Base-by-base conservation (phyloP, 1,140 invertebrate genomes). In the Wasmannia auropunctata region DNA sequence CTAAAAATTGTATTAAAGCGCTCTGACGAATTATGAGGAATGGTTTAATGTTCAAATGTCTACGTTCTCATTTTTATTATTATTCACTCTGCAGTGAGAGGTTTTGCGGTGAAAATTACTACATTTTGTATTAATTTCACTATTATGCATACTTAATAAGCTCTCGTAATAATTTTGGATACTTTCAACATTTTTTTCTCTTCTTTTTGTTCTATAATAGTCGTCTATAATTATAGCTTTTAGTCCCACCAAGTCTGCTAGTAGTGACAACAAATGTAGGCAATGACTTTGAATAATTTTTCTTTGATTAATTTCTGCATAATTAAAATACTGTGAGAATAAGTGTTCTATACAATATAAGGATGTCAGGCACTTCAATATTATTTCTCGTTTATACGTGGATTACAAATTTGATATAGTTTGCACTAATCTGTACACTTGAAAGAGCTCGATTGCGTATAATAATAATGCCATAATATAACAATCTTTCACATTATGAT, bases 121-220 rank as follows among this genome's bases (percentile, higher is more conserved):
- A 65, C 10, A 60, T 87, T 63, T 75, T 72, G 3, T 43, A 60
- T 46, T 11, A 49, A 54, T 37, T 85, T 84, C 4, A 34, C 62
- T 19, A 49, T 69, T 76, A 40, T 69, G 49, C 86, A 75, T 56
- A 56, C 14, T 83, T 62, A 6, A 87, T 88, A n/a, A n/a, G n/a
- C n/a, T 87, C 56, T 88, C 56, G 10, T 63, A 37, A 28, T 72
- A 85, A 58, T 31, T 87, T 54, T 65, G 11, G 31, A 85, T 77
- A 16, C 2, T 72, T 60, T 88, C 14, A 34, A 19, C 37, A 63
- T 76, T 63, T 62, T 70, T 84, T 77, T 76, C 69, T 0, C 22
- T 28, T 79, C 19, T 40, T 69, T 51, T 63, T 10, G 34, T 40
- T 46, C n/a, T 11, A 49, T 85, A 63, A 46, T 25, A 69, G 5